Percentiles rank a stretch among this genome's conserved stretches.
Evolutionary conservation across 2,113 vertebrate genomes (phyloP).

Genomic region (Vulpes lagopus): DNA sequence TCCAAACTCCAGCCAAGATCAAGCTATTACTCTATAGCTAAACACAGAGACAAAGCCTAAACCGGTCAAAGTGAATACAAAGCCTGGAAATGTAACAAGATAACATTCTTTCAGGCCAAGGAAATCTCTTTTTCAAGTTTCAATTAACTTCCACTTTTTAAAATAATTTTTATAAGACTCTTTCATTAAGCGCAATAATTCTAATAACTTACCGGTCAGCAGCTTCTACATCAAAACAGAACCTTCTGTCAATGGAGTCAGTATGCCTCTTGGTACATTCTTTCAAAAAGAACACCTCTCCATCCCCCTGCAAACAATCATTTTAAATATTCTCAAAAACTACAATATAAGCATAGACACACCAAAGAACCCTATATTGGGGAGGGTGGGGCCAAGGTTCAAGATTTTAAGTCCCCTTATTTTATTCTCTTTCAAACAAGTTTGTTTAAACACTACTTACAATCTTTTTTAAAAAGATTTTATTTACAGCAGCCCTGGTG

Average conservation of each 20-base stretch:
- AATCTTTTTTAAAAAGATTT: not conserved
- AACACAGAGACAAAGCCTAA: not conserved
- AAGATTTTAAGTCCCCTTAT: not conserved
- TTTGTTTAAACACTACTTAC: not conserved
- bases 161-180: not conserved
- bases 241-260: slow-evolving; percentile 94
- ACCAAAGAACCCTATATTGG: not conserved
- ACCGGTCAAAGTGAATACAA: not conserved
- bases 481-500: no score
- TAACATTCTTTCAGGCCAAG: not conserved
- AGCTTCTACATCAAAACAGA: slow-evolving; percentile 97
- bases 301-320: slow-evolving; percentile 92
- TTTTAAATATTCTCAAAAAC: slow-evolving; percentile 46
- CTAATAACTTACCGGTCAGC: slow-evolving; percentile 92
- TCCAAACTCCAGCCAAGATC: not conserved
- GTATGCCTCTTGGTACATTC: slow-evolving; percentile 93
- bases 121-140: not conserved
- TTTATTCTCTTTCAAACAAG: not conserved
- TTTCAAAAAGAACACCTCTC: slow-evolving; percentile 91
- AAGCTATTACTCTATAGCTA: not conserved
- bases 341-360: not conserved
- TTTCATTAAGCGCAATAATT: not conserved
- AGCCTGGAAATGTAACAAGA: not conserved
- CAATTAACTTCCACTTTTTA: not conserved
- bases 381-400: not conserved